phyloP scores from a whole-genome alignment of 2,888 invertebrate genomes.

The Geophilus truncorum region DNA sequence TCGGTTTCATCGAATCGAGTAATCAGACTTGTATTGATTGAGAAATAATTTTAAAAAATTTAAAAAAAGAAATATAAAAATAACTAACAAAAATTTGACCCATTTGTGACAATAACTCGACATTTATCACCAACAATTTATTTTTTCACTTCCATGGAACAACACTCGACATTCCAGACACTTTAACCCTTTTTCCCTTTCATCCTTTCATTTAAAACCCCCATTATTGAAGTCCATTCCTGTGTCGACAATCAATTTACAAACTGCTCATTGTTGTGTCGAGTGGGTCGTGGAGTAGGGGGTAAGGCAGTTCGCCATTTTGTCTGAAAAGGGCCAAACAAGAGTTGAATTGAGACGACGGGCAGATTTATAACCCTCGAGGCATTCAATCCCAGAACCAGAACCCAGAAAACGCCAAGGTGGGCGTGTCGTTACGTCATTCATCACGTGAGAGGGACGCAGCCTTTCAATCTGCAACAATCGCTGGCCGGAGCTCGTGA shows the following conservation, averaged over 20 bases:
- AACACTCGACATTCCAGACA: not conserved
- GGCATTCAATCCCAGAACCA: constrained; percentile 4
- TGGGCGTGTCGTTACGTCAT: constrained; percentile 19
- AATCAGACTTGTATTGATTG: no score
- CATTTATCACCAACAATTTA: no score
- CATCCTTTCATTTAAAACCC: not conserved
- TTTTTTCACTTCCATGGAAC: no score
- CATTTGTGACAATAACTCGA: no score
- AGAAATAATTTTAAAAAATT: no score
- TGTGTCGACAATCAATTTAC: constrained; percentile 10
- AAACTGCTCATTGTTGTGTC: constrained; percentile 13
- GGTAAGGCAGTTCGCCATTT: not conserved
- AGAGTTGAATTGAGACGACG: constrained; percentile 20
- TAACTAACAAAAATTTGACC: no score
- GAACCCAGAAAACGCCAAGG: constrained; percentile 20
- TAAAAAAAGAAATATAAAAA: no score
- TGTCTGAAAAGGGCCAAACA: constrained; percentile 27
- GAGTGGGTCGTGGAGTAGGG: constrained; percentile 13
- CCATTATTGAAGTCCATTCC: not conserved
- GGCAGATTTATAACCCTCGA: constrained; percentile 22
- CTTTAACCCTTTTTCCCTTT: not conserved
- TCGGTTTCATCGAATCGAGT: no score
- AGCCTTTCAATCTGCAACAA: constrained; percentile 2
- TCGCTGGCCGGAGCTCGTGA: constrained; percentile 2
- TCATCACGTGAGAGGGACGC: constrained; percentile 27